phyloP scores from a whole-genome alignment of 2,888 invertebrate genomes.

The Hypselothyrea guttata region DNA sequence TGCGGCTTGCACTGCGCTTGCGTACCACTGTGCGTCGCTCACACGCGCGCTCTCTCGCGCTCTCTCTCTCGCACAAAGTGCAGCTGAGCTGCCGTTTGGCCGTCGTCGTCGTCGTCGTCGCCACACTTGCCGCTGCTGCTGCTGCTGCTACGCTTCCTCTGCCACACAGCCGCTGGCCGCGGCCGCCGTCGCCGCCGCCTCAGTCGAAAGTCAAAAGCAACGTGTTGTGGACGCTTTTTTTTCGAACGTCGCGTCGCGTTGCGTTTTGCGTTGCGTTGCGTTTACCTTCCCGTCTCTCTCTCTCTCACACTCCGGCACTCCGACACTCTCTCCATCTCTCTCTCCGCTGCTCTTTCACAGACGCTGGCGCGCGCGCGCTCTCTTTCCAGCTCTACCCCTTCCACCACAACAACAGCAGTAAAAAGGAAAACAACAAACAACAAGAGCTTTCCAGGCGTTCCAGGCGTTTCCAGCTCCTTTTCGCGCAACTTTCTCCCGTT shows the following conservation, averaged over 20 bases:
- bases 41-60: constrained; percentile 65
- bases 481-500: constrained; percentile 66
- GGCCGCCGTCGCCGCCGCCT: constrained; percentile 71
- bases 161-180: constrained; percentile 71
- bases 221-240: constrained; percentile 78
- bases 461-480: constrained; percentile 48
- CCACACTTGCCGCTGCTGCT: constrained; percentile 45
- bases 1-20: neutral
- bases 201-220: constrained; percentile 78
- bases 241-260: constrained; percentile 63
- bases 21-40: constrained; percentile 47
- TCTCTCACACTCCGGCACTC: constrained; percentile 21
- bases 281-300: constrained; percentile 63
- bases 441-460: constrained; percentile 17
- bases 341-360: constrained; percentile 48
- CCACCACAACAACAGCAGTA: constrained; percentile 32
- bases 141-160: constrained; percentile 67
- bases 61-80: constrained; percentile 76
- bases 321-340: constrained; percentile 11
- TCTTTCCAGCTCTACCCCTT: constrained; percentile 25
- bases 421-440: constrained; percentile 15
- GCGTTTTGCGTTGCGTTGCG: constrained; percentile 77
- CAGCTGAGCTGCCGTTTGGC: constrained; percentile 76
- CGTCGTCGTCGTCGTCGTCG: constrained; percentile 66
- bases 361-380: constrained; percentile 53